Base-by-base conservation (phyloP, 1,140 invertebrate species). In the Achroia grisella region DNA sequence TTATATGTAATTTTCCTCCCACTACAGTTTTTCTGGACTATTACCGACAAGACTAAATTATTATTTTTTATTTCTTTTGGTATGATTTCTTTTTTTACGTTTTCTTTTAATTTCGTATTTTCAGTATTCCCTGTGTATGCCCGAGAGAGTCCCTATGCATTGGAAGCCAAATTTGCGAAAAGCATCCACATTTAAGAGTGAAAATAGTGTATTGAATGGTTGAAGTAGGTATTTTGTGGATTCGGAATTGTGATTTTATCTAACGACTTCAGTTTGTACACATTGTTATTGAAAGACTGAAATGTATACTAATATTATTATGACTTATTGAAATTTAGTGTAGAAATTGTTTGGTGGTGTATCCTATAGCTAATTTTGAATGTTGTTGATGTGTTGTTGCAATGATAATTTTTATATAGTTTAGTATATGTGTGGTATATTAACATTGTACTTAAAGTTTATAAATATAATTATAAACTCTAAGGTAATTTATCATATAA, bases 41-140 rank as follows among this genome's bases (percentile, higher is more conserved):
- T 8, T 14, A 10, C 12, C 33, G 14, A 35, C 33, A 12, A 14
- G 8, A 35, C 35, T 11, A 8, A 57, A 29, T 42, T 48, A 44
- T 51, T 45, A 42, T 54, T 49, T 43, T 32, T 49, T 50, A 13
- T 43, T 46, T 42, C 39, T 49, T 45, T 56, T 59, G 61, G 54
- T 51, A 23, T 36, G 62, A 52, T 73, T 53, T 63, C 49, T 44
- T 69, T 37, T 73, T 64, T 82, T 78, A 77, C 54, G 61, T 73
- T 76, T 76, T 81, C 72, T 84, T 87, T 86, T 84, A 72, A 80
- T 76, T 79, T 77, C 61, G 51, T 53, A 72, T 78, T 88, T 86
- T 75, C 78, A 86, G 83, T 87, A 79, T 70, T 84, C 80, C 71
- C 70, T 87, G 73, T 86, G 76, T 87, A 87, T 87, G 85, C 85